Evolutionary conservation across 2,797 vertebrate genomes (phyloP).

Genomic region (Takifugu rubripes): DNA sequence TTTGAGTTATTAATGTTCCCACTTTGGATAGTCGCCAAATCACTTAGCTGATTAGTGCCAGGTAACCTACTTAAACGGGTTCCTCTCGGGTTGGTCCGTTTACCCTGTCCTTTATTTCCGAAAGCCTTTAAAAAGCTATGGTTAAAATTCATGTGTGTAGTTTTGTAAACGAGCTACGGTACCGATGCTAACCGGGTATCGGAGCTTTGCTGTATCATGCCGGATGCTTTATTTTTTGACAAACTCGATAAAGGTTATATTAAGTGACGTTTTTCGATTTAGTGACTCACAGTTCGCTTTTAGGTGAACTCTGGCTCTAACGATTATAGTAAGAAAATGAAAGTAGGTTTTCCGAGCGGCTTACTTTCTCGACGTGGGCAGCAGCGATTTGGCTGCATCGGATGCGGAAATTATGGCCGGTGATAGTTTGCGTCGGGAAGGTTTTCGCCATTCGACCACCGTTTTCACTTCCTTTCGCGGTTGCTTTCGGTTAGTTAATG

Average conservation of each 20-base stretch:
- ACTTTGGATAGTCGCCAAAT: constrained; percentile 41
- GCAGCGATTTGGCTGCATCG: constrained; percentile 22
- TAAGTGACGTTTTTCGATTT: no score
- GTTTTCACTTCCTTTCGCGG: constrained; percentile 17
- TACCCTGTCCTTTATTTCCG: background rate
- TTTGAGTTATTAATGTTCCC: constrained; percentile 66
- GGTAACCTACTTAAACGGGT: constrained; percentile 7
- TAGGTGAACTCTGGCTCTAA: no score
- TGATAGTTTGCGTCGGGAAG: constrained; percentile 9
- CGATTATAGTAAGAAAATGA: background rate
- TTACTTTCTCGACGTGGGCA: background rate
- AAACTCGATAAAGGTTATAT: no score
- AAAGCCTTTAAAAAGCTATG: background rate
- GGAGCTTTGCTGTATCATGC: constrained; percentile 59
- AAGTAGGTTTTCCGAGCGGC: background rate
- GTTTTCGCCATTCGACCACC: constrained; percentile 39
- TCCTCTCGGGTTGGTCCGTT: constrained; percentile 1
- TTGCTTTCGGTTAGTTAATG: background rate
- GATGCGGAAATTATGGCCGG: constrained; percentile 56
- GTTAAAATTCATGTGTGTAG: constrained; percentile 2
- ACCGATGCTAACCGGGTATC: constrained; percentile 1
- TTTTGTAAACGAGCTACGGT: constrained; percentile 13
- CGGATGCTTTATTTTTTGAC: constrained; percentile 35
- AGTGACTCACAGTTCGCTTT: no score
- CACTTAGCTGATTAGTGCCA: constrained; percentile 51